A percentile compares a stretch with the other conserved stretches of the same genome.
Conservation (phyloP, 2,888 invertebrate genomes). For the Sphecodes monilicornis region DNA sequence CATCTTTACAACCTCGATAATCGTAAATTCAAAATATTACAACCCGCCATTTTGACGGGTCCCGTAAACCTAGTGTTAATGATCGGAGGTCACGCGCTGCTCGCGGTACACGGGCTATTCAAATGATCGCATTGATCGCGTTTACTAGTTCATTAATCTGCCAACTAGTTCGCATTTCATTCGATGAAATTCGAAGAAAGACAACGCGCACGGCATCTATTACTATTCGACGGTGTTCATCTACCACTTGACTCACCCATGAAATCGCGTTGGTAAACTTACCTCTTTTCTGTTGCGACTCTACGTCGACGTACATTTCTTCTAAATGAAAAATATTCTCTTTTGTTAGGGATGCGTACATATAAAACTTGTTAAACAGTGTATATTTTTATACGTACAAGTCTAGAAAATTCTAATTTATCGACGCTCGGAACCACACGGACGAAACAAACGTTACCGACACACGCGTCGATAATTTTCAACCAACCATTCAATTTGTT, state of each 20-base stretch:
- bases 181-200: no score
- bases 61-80: no score
- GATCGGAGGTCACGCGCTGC: no score
- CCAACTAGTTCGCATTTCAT: neutral
- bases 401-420: neutral
- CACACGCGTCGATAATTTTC: neutral
- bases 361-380: neutral
- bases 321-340: neutral
- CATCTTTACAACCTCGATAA: no score
- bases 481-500: neutral
- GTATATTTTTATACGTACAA: neutral
- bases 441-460: neutral
- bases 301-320: neutral
- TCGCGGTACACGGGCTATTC: neutral
- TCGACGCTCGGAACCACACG: neutral
- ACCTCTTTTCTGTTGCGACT: neutral
- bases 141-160: neutral
- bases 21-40: no score
- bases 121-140: neutral
- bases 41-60: no score
- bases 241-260: neutral
- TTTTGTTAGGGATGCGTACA: neutral
- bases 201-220: neutral
- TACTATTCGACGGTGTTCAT: neutral
- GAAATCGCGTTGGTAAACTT: slow-evolving; percentile 1